These are phyloP conservation scores for Anguilla megastoma DNA, from an alignment of 2,797 vertebrate species.

Conservation along the genomic window DNA sequence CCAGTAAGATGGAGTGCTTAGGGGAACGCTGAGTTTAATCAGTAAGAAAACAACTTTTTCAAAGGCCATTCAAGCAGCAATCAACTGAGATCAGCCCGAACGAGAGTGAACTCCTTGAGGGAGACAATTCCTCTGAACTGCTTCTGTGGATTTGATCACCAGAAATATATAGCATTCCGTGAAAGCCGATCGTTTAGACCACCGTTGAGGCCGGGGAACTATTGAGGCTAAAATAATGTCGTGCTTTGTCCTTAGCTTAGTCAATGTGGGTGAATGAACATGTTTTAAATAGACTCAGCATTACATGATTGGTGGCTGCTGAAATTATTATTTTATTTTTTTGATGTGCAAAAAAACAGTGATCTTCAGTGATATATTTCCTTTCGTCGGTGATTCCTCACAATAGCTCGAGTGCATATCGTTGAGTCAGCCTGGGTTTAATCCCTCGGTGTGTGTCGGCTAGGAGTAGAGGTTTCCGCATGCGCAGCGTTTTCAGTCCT, in stretches of 20 bases:
- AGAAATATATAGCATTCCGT: not conserved
- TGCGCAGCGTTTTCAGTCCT: not conserved
- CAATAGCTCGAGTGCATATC: not conserved
- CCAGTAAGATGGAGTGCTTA: not conserved
- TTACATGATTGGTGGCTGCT: not conserved
- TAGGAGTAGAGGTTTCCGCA: not conserved
- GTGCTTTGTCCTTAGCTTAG: not conserved
- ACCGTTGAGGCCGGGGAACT: not conserved
- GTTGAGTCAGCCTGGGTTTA: not conserved
- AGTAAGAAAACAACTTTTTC: constrained; percentile 10
- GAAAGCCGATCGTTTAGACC: not conserved
- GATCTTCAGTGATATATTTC: too few species aligned
- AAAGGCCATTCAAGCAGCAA: constrained; percentile 10
- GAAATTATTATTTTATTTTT: not conserved
- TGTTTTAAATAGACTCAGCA: not conserved
- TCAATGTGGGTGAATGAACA: not conserved
- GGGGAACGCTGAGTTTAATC: constrained; percentile 23
- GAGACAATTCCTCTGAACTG: not conserved
- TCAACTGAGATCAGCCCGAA: not conserved
- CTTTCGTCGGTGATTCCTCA: not conserved
- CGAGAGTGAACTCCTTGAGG: not conserved
- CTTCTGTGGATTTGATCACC: not conserved
- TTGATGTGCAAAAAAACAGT: not conserved
- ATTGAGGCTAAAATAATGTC: not conserved
- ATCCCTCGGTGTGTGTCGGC: not conserved